Base-by-base conservation (phyloP, 1,140 invertebrate species). In the Ruditapes philippinarum region DNA sequence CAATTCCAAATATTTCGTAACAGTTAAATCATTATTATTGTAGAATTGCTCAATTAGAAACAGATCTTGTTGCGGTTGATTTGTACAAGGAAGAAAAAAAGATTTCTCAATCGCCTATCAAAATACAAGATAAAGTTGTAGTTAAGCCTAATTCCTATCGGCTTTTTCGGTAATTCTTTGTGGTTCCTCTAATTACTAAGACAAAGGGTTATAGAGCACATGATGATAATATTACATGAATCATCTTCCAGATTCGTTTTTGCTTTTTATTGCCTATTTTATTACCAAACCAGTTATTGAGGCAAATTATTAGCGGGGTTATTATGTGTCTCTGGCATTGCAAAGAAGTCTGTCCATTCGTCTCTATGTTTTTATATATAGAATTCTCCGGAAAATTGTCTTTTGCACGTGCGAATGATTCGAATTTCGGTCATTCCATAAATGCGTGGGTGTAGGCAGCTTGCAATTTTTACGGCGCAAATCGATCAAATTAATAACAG, bases 381-480 rank as follows among this genome's bases (percentile, higher is more conserved):
- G 65, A 70, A 17, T 38, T 70, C 22, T 38, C 65, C 36, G 31
- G n/a, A 36, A 40, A 38, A 7, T 19, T 70, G 33, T 70, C 31
- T 36, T 1, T 28, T 70, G 65, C 33, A 70, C 28, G 19, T 70
- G 31, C 22, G 33, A 31, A 36, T 70, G 65, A 40, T 70, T 70
- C 33, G 65, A 70, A 70, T 70, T 70, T 70, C 65, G 36, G 57
- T 62, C 57, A 62, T 62, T 62, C 57, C 57, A 62, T 62, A 25
- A 62, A 62, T 1, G 57, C 14, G 57, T 25, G 25, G 57, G 57
- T 28, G 57, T 62, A 25, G 28, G 25, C 28, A 62, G 28, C n/a
- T 14, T 45, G 42, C 5, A 7, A 45, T 45, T 5, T 45, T 45
- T 45, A 14, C 14, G 14, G 14, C 42, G 5, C 14, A 45, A 7